These are phyloP conservation scores for Drosophila chauvacae DNA, from an alignment of 1,140 invertebrate genomes.

Conservation along the genomic window DNA sequence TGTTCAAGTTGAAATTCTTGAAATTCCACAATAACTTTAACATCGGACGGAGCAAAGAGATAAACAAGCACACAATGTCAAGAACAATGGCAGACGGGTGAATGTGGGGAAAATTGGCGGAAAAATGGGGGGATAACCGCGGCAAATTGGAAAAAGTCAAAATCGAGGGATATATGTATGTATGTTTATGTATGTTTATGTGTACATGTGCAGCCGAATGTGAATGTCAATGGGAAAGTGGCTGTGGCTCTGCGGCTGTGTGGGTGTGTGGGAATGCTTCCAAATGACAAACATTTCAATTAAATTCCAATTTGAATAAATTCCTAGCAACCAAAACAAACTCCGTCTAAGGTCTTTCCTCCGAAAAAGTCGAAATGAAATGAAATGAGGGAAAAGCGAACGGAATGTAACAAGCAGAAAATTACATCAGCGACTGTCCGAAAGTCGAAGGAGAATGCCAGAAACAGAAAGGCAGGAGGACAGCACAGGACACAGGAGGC, in stretches of 20 bases:
- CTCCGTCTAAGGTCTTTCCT: conserved; percentile 26
- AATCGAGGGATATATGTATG: conserved; percentile 1
- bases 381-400: conserved; percentile 35
- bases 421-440: conserved; percentile 55
- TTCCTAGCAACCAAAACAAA: conserved; percentile 53
- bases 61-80: conserved; percentile 40
- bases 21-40: conserved; percentile 37
- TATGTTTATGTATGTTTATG: neutral
- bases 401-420: conserved; percentile 66
- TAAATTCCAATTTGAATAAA: conserved; percentile 71
- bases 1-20: conserved; percentile 23
- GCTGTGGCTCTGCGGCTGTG: conserved; percentile 1
- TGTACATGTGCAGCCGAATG: conserved; percentile 3
- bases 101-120: neutral
- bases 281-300: conserved; percentile 74
- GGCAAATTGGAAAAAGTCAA: conserved; percentile 48
- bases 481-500: neutral
- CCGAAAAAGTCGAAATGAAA: conserved; percentile 28
- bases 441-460: conserved; percentile 43
- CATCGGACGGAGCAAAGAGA: neutral
- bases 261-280: conserved; percentile 54
- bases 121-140: conserved; percentile 19
- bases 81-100: conserved; percentile 19
- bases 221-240: conserved; percentile 6
- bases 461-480: conserved; percentile 12